Percentiles rank a stretch among this genome's conserved stretches.
These are phyloP conservation scores for Drosophila neonasuta DNA, from an alignment of 2,888 invertebrate species.

Conservation along the genomic window DNA sequence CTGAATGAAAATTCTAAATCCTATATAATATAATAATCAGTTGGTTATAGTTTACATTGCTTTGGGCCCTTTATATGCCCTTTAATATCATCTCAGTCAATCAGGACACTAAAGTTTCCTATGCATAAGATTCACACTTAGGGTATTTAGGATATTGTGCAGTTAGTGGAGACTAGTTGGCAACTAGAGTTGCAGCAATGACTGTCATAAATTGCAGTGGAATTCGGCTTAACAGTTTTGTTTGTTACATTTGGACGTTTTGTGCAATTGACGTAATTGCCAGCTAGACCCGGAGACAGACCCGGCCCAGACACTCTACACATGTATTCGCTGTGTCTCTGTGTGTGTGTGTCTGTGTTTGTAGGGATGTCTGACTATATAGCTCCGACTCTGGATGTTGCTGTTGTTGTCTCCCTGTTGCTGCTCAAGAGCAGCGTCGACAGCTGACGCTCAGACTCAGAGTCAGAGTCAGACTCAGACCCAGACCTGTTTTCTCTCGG, in stretches of 20 bases:
- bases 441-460: slow-evolving; percentile 41
- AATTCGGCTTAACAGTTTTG: slow-evolving; percentile 69
- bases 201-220: slow-evolving; percentile 64
- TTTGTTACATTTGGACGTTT: slow-evolving; percentile 72
- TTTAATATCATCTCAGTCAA: not conserved
- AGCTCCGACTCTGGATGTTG: slow-evolving; percentile 20
- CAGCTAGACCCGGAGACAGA: slow-evolving; percentile 45
- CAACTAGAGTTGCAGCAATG: slow-evolving; percentile 17
- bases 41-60: too few relatives aligned
- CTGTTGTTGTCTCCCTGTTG: slow-evolving; percentile 35
- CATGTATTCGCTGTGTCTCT: slow-evolving; percentile 8
- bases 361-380: slow-evolving; percentile 31
- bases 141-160: slow-evolving; percentile 21
- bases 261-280: slow-evolving; percentile 76
- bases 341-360: slow-evolving; percentile 8
- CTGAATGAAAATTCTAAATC: too few relatives aligned
- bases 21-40: too few relatives aligned
- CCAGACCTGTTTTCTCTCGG: slow-evolving; percentile 57
- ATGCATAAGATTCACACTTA: slow-evolving; percentile 5
- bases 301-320: slow-evolving; percentile 58
- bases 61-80: not conserved
- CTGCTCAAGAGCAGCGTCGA: slow-evolving; percentile 69
- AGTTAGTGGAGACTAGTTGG: slow-evolving; percentile 12
- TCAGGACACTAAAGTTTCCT: not conserved
- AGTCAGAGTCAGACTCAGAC: slow-evolving; percentile 20